These are phyloP conservation scores for Adrianichthys oophorus DNA, from an alignment of 2,797 vertebrate species.

Conservation along the genomic window DNA sequence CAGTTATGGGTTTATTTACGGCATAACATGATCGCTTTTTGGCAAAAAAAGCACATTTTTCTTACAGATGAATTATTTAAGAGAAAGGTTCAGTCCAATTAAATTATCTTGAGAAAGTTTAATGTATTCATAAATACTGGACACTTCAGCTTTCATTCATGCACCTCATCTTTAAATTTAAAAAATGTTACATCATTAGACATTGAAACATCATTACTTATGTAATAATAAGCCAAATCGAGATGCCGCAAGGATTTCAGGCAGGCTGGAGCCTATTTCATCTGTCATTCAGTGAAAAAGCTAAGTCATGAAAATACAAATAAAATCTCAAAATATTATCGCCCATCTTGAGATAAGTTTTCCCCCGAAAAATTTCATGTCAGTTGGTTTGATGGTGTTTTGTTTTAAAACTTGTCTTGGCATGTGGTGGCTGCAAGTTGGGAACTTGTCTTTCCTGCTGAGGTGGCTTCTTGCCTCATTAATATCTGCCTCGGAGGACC, in stretches of 20 bases:
- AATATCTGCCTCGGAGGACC: too few species aligned
- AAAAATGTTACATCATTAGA: too few species aligned
- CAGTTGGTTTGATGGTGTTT: constrained; percentile 34
- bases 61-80: constrained; percentile 1
- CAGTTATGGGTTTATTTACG: constrained; percentile 43
- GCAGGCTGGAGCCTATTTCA: too few species aligned
- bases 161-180: too few species aligned
- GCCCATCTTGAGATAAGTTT: constrained; percentile 17
- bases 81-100: too few species aligned
- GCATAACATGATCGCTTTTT: constrained; percentile 23
- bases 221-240: too few species aligned
- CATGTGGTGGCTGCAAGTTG: constrained; percentile 39
- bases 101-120: too few species aligned
- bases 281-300: too few species aligned
- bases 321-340: constrained; percentile 3
- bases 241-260: too few species aligned
- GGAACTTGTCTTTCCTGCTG: constrained; percentile 26
- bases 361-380: constrained; percentile 10
- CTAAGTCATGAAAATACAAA: constrained; percentile 24
- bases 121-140: too few species aligned
- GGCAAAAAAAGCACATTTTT: constrained; percentile 39
- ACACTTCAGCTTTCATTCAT: too few species aligned
- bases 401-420: constrained; percentile 12
- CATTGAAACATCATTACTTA: too few species aligned
- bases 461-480: constrained; percentile 16